Evolutionary conservation across 2,797 vertebrate species (phyloP).

Genomic region (Coreius guichenoti): DNA sequence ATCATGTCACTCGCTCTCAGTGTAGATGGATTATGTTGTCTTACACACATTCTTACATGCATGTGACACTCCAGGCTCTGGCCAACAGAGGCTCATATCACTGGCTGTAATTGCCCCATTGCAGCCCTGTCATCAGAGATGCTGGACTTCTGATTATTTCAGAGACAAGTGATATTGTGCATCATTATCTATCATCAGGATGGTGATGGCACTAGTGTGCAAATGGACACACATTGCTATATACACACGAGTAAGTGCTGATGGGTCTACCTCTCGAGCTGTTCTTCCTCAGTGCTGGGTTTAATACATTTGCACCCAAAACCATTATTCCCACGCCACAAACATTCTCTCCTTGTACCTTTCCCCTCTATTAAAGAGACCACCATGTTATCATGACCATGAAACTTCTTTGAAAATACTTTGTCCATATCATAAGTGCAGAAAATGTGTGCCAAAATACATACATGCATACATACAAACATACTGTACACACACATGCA

Average conservation of each 20-base stretch:
- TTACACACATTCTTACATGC: conserved; percentile 1
- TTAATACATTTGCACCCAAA: background rate
- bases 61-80: conserved; percentile 19
- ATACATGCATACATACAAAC: no score
- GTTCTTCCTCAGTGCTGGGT: background rate
- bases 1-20: background rate
- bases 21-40: background rate
- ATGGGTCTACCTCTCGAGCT: background rate
- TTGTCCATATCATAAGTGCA: no score
- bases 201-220: conserved; percentile 27
- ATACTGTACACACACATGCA: no score
- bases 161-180: conserved; percentile 51
- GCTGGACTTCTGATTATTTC: conserved; percentile 40
- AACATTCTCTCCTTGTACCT: background rate
- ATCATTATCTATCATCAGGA: conserved; percentile 60
- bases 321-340: conserved; percentile 3
- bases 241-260: conserved; percentile 7
- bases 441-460: no score
- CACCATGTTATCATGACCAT: background rate
- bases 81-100: conserved; percentile 18
- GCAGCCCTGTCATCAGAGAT: conserved; percentile 43
- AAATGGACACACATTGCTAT: conserved; percentile 7
- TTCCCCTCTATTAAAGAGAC: background rate
- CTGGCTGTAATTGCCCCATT: conserved; percentile 41
- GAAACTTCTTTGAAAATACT: background rate